Evolutionary conservation across 2,888 invertebrate species (phyloP).

Genomic region (Phorcus lineatus): DNA sequence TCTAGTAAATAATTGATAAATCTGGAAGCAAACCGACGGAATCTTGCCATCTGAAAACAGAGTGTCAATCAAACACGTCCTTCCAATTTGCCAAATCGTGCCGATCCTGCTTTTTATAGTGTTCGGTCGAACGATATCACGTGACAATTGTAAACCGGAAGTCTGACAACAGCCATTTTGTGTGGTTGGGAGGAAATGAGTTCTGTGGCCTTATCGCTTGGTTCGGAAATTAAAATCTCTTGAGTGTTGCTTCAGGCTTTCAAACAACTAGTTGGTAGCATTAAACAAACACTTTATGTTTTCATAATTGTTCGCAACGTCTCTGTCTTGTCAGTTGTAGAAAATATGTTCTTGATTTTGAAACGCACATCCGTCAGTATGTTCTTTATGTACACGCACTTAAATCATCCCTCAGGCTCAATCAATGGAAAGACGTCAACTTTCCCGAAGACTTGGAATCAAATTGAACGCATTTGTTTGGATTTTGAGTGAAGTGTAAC

Average conservation of each 20-base stretch:
- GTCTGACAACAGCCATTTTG: constrained; percentile 16
- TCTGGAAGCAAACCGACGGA: not conserved
- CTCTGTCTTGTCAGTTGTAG: no score
- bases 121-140: not conserved
- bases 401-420: no score
- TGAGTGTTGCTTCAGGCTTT: not conserved
- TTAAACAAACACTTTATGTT: not conserved
- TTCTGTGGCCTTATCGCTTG: not conserved
- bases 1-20: not conserved
- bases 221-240: constrained; percentile 7
- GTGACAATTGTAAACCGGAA: constrained; percentile 10
- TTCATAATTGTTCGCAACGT: not conserved
- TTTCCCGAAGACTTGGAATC: no score
- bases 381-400: not conserved
- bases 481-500: no score
- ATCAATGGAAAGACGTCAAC: no score
- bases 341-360: not conserved
- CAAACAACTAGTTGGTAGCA: not conserved
- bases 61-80: not conserved
- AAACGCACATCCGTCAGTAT: not conserved
- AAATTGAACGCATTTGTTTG: no score
- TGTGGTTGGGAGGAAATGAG: constrained; percentile 2
- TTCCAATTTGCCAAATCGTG: constrained; percentile 1
- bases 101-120: not conserved
- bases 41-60: not conserved